Evolutionary conservation across 2,797 vertebrate genomes (phyloP), one percentile per base, ranked within the genome.

Genomic region (Melanotaenia pygmaea): DNA sequence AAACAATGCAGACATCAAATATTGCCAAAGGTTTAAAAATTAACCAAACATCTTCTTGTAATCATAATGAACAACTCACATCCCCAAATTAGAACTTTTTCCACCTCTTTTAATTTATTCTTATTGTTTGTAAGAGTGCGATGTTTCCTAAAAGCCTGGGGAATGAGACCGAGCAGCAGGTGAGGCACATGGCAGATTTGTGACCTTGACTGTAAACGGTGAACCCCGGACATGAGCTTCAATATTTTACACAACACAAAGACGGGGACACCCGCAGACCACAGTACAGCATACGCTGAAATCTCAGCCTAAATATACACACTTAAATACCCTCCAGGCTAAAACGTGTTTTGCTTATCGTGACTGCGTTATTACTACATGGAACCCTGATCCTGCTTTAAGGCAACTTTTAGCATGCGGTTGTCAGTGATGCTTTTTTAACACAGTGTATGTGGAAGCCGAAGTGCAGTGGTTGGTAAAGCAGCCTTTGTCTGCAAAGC

Each of bases 401-500:
- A 73, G 63, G 67, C 62, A 69, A 43, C 68, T 74, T 77, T 79
- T 66, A 77, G 69, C 37, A n/a, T 68, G 84, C 6, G 83, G 85
- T 83, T 38, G 45, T 53, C 73, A 51, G 57, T 7, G 56, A 66
- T 43, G 43, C 67, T 68, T 86, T 88, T 86, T 85, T 79, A 64
- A 80, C 82, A 74, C 61, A 47, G 77, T 72, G 69, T 56, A 62
- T 84, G 45, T 83, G 78, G 64, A 72, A 82, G 81, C 63, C 69
- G 78, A 81, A 80, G 77, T 80, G 77, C 57, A 65, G 82, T 0
- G 76, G 76, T 80, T 59, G 62, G 76, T 75, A 43, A 81, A 84
- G 83, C 72, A 68, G 83, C 85, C 65, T 70, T 26, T 74, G 84
- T 86, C 82, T 87, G 82, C 83, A 80, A 76, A 79, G 81, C 59